Base-by-base conservation (phyloP, 2,797 vertebrate species). In the Carduelis carduelis region DNA sequence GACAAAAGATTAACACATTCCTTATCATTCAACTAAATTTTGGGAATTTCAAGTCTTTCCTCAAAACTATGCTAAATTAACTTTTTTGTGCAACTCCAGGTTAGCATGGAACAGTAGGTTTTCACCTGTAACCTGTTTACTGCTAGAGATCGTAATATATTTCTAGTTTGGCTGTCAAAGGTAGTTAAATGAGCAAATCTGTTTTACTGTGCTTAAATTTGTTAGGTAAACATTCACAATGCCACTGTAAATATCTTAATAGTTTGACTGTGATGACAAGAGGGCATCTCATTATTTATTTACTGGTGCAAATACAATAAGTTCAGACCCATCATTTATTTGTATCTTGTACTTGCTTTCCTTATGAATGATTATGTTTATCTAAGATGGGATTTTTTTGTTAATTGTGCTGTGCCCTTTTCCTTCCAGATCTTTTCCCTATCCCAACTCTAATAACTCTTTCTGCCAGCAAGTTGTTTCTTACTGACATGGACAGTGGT, bases 401-500 rank as follows among this genome's bases (percentile, higher is more conserved):
- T 84, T 49, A 92, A 90, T 77, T 66, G 44, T 83, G 17, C 28
- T 89, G 30, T 87, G 64, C 5, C 8, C 22, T 92, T 95, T 96
- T 41, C 64, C 18, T 90, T 95, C 14, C 88, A 98, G 97, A 96
- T 79, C 13, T 96, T 91, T 93, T 87, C 28, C 94, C 97, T 77
- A 71, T 95, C 87, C 98, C 98, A 87, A 47, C 79, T 72, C 95
- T 98, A 52, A 39, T 98, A 86, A 96, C 65, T 87, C 15, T 97
- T 80, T 82, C 81, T 93, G 86, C 72, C 68, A 97, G 87, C 65
- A 91, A 95, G 66, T 93, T 98, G 28, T 20, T 83, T 79, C 64
- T 98, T 85, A 94, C 91, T 46, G 98, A 98, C 65, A 60, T 96
- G 83, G 98, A 98, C 91, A 89, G n/a, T 94, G 95, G 93, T 85